Conservation (phyloP, 2,797 vertebrate species). For the Macropodus opercularis region DNA sequence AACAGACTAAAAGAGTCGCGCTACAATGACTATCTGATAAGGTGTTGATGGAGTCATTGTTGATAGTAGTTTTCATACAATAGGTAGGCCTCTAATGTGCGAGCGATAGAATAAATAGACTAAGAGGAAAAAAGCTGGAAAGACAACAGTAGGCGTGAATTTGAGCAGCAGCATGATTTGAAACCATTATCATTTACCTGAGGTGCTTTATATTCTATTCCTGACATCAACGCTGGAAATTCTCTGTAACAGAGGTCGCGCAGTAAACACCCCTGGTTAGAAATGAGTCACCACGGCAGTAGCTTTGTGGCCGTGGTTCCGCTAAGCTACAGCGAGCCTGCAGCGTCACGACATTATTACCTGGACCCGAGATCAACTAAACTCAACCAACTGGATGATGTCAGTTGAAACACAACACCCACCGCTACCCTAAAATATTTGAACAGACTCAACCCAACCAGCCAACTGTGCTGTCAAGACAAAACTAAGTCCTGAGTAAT, state of each 20-base stretch:
- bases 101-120: conserved; percentile 21
- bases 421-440: no score
- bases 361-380: no score
- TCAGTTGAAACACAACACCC: no score
- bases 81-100: conserved; percentile 19
- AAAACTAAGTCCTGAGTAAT: no score
- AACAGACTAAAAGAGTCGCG: conserved; percentile 46
- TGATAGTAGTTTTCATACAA: conserved; percentile 60
- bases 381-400: no score
- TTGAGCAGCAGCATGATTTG: conserved; percentile 1
- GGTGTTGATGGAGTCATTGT: conserved; percentile 57
- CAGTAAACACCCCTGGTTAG: neutral
- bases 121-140: conserved; percentile 6
- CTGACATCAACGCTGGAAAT: neutral
- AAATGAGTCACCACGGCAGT: conserved; percentile 9
- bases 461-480: no score
- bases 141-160: conserved; percentile 9
- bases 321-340: neutral
- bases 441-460: no score
- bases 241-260: neutral
- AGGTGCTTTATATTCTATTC: neutral
- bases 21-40: conserved; percentile 63
- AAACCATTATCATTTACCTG: conserved; percentile 6
- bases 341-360: no score
- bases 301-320: no score